Conservation (phyloP, 2,797 vertebrate species). For the Pantherophis vulpinus region DNA sequence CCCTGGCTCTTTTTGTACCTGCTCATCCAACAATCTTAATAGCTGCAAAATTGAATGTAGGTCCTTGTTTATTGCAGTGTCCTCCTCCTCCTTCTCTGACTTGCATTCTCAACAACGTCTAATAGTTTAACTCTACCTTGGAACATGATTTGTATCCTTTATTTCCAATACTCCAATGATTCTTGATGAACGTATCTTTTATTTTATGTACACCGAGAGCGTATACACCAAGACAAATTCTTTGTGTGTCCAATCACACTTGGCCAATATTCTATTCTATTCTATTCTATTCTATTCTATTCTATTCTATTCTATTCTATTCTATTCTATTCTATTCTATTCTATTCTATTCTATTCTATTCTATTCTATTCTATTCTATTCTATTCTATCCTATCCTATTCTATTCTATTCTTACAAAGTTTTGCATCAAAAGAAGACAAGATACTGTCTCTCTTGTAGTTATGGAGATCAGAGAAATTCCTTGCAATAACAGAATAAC, state of each 20-base stretch:
- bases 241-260: too few relatives aligned
- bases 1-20: not conserved
- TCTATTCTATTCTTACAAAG: too few relatives aligned
- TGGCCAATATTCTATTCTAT: too few relatives aligned
- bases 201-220: too few relatives aligned
- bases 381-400: too few relatives aligned
- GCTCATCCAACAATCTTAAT: not conserved
- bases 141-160: not conserved
- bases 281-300: too few relatives aligned
- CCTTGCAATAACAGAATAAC: not conserved
- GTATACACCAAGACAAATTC: too few relatives aligned
- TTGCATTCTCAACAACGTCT: not conserved
- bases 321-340: too few relatives aligned
- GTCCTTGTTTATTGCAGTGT: not conserved
- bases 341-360: too few relatives aligned
- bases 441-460: not conserved
- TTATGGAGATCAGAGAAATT: not conserved
- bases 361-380: too few relatives aligned
- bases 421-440: not conserved
- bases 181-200: too few relatives aligned
- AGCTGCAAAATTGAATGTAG: not conserved
- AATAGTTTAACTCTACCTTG: not conserved
- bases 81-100: not conserved
- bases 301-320: too few relatives aligned
- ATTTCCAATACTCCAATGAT: not conserved